Percentiles rank a stretch among this genome's conserved stretches.
phyloP scores from a whole-genome alignment of 2,797 vertebrate genomes.

The Anguilla anguilla region DNA sequence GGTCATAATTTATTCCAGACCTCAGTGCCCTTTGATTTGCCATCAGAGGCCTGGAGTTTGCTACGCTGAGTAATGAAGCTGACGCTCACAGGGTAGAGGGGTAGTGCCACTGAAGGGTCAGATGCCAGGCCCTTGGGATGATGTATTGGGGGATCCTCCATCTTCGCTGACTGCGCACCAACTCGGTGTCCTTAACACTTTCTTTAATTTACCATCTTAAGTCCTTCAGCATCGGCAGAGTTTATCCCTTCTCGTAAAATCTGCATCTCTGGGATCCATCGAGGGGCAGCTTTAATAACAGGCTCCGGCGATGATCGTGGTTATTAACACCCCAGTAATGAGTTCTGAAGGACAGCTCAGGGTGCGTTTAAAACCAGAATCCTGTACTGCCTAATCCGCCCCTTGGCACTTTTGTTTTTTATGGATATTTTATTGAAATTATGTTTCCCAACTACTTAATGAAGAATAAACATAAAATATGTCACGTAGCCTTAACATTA shows the following conservation, averaged over 20 bases:
- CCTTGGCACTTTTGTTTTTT: not conserved
- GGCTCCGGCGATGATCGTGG: slow-evolving; percentile 9
- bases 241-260: slow-evolving; percentile 9
- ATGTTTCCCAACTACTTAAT: not conserved
- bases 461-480: not conserved
- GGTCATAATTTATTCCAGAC: slow-evolving; percentile 72
- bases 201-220: slow-evolving; percentile 50
- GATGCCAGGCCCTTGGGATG: slow-evolving; percentile 63
- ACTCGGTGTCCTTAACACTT: slow-evolving; percentile 67
- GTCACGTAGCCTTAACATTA: not conserved
- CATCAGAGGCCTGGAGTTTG: slow-evolving; percentile 62
- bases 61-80: slow-evolving; percentile 53
- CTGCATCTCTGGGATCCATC: slow-evolving; percentile 16
- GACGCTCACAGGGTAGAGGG: slow-evolving; percentile 56
- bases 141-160: slow-evolving; percentile 56
- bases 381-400: not conserved
- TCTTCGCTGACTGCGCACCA: slow-evolving; percentile 62
- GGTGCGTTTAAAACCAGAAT: not conserved
- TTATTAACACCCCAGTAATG: not conserved
- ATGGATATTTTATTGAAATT: not conserved
- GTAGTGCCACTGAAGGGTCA: slow-evolving; percentile 65
- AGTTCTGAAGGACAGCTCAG: slow-evolving; percentile 11
- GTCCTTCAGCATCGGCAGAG: not conserved
- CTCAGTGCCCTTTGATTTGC: slow-evolving; percentile 72
- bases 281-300: not conserved